These are phyloP conservation scores for Sminthurides bifidus DNA, from an alignment of 1,140 invertebrate genomes.

Conservation along the genomic window DNA sequence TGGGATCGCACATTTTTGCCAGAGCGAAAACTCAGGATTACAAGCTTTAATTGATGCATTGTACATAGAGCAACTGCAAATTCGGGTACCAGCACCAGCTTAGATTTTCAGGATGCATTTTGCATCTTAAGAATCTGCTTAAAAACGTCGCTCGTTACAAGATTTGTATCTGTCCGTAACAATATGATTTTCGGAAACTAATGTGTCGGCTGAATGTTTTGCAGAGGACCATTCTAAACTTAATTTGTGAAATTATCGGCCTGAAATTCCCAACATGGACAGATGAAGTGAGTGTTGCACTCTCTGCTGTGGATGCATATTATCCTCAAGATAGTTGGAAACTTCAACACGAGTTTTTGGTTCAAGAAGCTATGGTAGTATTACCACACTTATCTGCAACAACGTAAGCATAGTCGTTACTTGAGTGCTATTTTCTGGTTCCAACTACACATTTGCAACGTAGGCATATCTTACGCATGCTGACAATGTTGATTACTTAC, in stretches of 20 bases:
- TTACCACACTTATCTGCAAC: slow-evolving; percentile 66
- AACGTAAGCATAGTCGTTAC: slow-evolving; percentile 36
- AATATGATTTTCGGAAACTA: neutral
- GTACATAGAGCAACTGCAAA: slow-evolving; percentile 74
- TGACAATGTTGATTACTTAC: slow-evolving; percentile 30
- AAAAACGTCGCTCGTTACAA: neutral
- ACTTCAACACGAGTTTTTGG: slow-evolving; percentile 81
- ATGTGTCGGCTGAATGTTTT: slow-evolving; percentile 14
- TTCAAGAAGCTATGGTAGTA: slow-evolving; percentile 68
- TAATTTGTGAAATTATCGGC: slow-evolving; percentile 78
- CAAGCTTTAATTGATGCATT: slow-evolving; percentile 75
- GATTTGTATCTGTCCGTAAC: neutral
- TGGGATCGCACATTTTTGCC: slow-evolving; percentile 70
- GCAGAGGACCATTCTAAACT: slow-evolving; percentile 77
- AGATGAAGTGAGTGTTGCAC: slow-evolving; percentile 72
- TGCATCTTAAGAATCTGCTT: neutral
- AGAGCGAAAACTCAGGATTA: slow-evolving; percentile 38
- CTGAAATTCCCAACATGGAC: slow-evolving; percentile 78
- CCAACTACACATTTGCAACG: no score
- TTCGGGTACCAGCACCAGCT: no score
- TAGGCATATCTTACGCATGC: no score
- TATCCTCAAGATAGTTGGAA: slow-evolving; percentile 65
- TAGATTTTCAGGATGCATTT: slow-evolving; percentile 36
- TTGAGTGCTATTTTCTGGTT: no score
- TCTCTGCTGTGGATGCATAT: slow-evolving; percentile 74